Conservation (phyloP, 2,888 invertebrate genomes). For the Caenorhabditis angaria region DNA sequence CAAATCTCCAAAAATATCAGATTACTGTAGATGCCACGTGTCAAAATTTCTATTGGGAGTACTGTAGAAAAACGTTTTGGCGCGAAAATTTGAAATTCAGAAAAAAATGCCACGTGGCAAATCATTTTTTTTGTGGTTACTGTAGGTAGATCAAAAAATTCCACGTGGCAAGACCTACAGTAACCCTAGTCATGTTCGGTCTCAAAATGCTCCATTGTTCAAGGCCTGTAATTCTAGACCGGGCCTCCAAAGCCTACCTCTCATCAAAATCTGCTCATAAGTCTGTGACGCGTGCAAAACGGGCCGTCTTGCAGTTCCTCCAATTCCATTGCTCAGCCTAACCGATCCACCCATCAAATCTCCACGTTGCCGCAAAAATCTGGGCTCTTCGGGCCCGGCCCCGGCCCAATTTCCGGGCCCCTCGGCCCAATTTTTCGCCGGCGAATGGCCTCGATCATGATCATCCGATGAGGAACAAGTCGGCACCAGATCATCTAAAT, state of each 20-base stretch:
- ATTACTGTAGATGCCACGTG: too few species aligned
- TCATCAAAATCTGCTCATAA: constrained; percentile 14
- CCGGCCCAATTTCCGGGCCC: not conserved
- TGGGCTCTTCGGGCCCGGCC: not conserved
- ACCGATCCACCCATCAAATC: constrained; percentile 45
- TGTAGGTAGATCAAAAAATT: too few species aligned
- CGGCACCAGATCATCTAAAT: constrained; percentile 43
- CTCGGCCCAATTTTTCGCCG: too few species aligned
- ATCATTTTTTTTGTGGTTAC: too few species aligned
- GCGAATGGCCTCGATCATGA: constrained; percentile 44
- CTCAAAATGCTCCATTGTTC: not conserved
- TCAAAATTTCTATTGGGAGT: too few species aligned
- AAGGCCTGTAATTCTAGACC: not conserved
- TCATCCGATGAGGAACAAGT: constrained; percentile 61
- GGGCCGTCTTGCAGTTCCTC: constrained; percentile 11
- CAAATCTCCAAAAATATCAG: too few species aligned
- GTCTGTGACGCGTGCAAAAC: constrained; percentile 11
- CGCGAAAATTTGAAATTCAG: too few species aligned
- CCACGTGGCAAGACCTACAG: too few species aligned
- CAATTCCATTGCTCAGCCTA: constrained; percentile 7
- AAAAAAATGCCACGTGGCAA: too few species aligned
- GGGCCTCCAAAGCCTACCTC: not conserved
- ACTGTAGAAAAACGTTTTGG: too few species aligned
- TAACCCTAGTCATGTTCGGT: too few species aligned
- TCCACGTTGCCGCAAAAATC: constrained; percentile 9